These are phyloP conservation scores for Volucella zonaria DNA, from an alignment of 2,888 invertebrate genomes.

Conservation along the genomic window DNA sequence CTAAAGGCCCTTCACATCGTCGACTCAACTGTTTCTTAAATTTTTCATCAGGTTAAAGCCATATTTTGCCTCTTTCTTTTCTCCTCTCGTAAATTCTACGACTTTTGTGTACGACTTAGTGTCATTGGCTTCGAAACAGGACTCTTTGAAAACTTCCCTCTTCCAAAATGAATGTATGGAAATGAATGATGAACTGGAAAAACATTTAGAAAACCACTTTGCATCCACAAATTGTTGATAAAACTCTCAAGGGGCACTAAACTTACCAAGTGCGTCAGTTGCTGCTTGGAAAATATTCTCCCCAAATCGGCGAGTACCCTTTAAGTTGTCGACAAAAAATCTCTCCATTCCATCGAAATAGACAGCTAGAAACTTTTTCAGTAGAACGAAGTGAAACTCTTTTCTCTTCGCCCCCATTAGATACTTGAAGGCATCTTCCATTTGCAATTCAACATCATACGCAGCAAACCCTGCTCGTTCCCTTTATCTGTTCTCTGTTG, in stretches of 20 bases:
- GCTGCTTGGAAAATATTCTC: not conserved
- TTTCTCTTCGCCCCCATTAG: not conserved
- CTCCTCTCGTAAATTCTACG: too few relatives aligned
- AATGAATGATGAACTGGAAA: too few relatives aligned
- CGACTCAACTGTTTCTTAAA: too few relatives aligned
- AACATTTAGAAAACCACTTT: too few relatives aligned
- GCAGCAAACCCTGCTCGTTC: not conserved
- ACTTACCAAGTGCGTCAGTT: conserved; percentile 25
- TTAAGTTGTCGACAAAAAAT: conserved; percentile 20
- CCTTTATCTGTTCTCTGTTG: conserved; percentile 20
- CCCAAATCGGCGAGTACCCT: not conserved
- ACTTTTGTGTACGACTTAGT: too few relatives aligned
- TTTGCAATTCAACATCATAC: conserved; percentile 15
- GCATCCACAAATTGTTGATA: conserved; percentile 5
- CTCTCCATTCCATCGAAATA: too few relatives aligned
- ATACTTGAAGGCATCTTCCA: conserved; percentile 10
- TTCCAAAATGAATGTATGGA: too few relatives aligned
- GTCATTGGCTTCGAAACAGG: too few relatives aligned
- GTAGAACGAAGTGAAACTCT: not conserved
- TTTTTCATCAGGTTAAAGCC: too few relatives aligned
- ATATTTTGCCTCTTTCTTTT: too few relatives aligned
- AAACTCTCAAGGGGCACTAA: conserved; percentile 7
- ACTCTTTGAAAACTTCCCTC: too few relatives aligned
- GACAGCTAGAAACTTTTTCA: not conserved
- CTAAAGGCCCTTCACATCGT: too few relatives aligned